A percentile compares a stretch with the other conserved stretches of the same genome.
These are phyloP conservation scores for Mus spicilegus DNA, from an alignment of 2,113 vertebrate genomes.

Conservation along the genomic window DNA sequence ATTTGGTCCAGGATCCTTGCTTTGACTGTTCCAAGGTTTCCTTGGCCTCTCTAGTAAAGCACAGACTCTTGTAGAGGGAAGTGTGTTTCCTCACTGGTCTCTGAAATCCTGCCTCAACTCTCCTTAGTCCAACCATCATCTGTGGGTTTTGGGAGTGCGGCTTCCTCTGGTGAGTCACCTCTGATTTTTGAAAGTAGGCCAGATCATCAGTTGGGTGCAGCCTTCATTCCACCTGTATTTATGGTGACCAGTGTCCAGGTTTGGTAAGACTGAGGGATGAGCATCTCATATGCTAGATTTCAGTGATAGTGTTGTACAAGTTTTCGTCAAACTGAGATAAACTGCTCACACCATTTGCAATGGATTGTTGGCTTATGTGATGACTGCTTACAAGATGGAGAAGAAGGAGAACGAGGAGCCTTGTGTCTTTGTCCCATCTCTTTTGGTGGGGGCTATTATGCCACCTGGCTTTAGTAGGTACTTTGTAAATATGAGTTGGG, in stretches of 20 bases:
- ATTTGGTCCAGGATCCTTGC: accelerated
- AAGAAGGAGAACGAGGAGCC: background rate
- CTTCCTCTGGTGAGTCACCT: background rate
- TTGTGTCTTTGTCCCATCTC: background rate
- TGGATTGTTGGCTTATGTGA: background rate
- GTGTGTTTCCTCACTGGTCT: too few relatives aligned
- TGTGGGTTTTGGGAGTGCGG: background rate
- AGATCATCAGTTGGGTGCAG: background rate
- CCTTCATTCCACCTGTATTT: background rate
- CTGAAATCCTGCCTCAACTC: background rate
- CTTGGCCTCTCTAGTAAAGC: background rate
- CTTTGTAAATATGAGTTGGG: background rate
- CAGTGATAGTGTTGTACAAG: background rate
- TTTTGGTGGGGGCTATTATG: background rate
- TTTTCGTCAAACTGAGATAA: background rate
- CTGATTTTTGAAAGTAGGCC: background rate
- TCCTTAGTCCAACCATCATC: background rate
- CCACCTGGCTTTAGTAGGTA: background rate
- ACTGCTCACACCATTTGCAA: background rate
- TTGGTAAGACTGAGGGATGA: background rate
- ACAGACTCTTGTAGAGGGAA: background rate
- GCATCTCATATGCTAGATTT: background rate
- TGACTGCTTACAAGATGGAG: background rate
- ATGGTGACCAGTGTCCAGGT: background rate
- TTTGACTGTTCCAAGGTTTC: background rate